Percentiles rank a stretch among this genome's conserved stretches.
These are phyloP conservation scores for Saccostrea echinata DNA, from an alignment of 1,140 invertebrate species.

Conservation along the genomic window DNA sequence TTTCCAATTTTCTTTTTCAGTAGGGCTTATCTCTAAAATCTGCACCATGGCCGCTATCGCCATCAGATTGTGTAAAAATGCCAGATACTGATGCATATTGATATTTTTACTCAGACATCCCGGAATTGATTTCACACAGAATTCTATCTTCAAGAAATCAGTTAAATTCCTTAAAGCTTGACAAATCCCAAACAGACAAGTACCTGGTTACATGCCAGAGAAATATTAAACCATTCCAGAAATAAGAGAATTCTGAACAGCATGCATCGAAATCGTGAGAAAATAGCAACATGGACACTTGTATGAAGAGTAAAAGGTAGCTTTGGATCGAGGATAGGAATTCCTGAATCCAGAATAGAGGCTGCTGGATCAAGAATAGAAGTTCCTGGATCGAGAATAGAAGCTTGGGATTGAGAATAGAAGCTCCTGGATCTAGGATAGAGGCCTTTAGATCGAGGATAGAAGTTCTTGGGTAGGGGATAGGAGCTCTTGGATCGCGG, in stretches of 20 bases:
- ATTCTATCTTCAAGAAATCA: not conserved
- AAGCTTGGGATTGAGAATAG: not conserved
- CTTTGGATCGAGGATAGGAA: too few relatives aligned
- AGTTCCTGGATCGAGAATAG: not conserved
- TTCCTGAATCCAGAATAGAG: not conserved
- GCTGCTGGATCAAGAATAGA: not conserved
- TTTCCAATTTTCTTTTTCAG: not conserved
- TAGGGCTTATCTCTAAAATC: not conserved
- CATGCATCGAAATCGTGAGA: not conserved
- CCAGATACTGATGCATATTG: not conserved
- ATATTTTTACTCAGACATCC: too few relatives aligned
- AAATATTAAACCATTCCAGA: too few relatives aligned
- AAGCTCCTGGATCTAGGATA: not conserved
- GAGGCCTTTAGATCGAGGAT: not conserved
- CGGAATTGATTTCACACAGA: not conserved
- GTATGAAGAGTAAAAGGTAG: too few relatives aligned
- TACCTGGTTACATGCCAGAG: not conserved
- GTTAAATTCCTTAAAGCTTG: not conserved
- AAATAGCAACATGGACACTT: too few relatives aligned
- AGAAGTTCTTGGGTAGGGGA: not conserved
- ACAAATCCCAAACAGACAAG: not conserved
- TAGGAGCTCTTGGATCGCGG: too few relatives aligned
- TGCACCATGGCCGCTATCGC: not conserved
- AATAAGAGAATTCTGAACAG: too few relatives aligned
- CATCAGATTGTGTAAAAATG: not conserved